Base-by-base conservation (phyloP, 2,888 invertebrate genomes). In the Pammene fasciana region DNA sequence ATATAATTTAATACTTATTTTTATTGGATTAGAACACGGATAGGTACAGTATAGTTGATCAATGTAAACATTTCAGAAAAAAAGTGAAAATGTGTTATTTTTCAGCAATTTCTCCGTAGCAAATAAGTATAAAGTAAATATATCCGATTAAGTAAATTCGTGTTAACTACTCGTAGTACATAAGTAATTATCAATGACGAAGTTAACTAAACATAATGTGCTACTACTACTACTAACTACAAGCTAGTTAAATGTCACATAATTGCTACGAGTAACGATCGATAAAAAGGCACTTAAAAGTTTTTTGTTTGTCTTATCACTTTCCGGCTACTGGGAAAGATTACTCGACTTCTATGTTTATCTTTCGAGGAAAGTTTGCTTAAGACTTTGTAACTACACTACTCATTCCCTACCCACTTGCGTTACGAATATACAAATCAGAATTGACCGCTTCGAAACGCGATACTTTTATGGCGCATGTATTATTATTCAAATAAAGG, bases 281-380 rank as follows among this genome's bases (percentile, higher is more conserved):
- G 72, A 71, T 73, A 73, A 71, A 67, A 71, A 62, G 11, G 61
- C 70, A 71, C 67, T 70, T 71, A 73, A 72, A 46, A 62, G 75
- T 72, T 72, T 75, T 68, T 73, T 76, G 75, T 75, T 78, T 79
- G 71, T 71, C 66, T 79, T 80, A 78, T 80, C 78, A 72, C 70
- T 74, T 74, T 72, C 72, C 67, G 74, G 67, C 67, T 75, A 71
- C 66, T 73, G 65, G 67, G 56, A 65, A 66, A 60, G 62, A 68
- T 68, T 65, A 68, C 56, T 70, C 68, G 68, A 70, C 61, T 67
- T 61, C 67, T 70, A 68, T 60, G 61, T 71, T 72, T 74, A 68
- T 65, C 45, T 65, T 70, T 16, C 64, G 46, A 65, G 59, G 60
- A 60, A 65, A 60, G 41, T 70, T 65, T 59, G 45, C 61, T 68